Base-by-base conservation (phyloP, 2,797 vertebrate genomes). In the Masticophis lateralis region DNA sequence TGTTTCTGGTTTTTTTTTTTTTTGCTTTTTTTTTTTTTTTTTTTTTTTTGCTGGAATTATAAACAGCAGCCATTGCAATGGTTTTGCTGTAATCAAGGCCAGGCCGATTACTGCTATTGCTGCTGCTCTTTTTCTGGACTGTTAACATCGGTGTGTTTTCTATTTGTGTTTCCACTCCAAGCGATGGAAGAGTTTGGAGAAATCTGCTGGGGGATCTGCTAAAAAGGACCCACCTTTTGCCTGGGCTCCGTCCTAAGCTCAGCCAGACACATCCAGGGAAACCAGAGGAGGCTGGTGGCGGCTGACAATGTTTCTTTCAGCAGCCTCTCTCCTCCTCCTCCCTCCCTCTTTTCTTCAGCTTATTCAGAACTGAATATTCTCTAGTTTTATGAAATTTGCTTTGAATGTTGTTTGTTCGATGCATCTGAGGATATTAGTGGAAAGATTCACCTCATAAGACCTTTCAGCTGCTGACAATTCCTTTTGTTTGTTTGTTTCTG, bases 91-190 rank as follows among this genome's bases (percentile, higher is more conserved):
- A 97, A 97, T 97, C 95, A 97, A 95, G 97, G 96, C 97, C 97
- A 97, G 97, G 95, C 95, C 16, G 2, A 0, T 90, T 83, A 95
- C 96, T 12, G 97, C 98, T 37, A 37, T 97, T 96, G 96, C 92
- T 97, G 96, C 88, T 92, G 91, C 96, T 97, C 28, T 96, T 97
- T 91, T 96, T 91, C 96, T 96, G 95, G 94, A 91, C 95, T 96
- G 93, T 95, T 97, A 96, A 96, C 96, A 95, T 95, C 97, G 97
- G 97, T 98, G 96, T 98, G 97, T 97, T 98, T 98, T 96, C 92
- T 86, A 97, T 98, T 98, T 91, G 94, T 92, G 91, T 92, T 95
- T 96, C 96, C 93, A 95, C 32, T 2, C 51, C 0, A 92, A 96
- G 95, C 93, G 93, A 94, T 91, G 95, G 95, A 96, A 95, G 94